Conservation (phyloP, 1,140 invertebrate genomes). For the Drosophila aff. region DNA sequence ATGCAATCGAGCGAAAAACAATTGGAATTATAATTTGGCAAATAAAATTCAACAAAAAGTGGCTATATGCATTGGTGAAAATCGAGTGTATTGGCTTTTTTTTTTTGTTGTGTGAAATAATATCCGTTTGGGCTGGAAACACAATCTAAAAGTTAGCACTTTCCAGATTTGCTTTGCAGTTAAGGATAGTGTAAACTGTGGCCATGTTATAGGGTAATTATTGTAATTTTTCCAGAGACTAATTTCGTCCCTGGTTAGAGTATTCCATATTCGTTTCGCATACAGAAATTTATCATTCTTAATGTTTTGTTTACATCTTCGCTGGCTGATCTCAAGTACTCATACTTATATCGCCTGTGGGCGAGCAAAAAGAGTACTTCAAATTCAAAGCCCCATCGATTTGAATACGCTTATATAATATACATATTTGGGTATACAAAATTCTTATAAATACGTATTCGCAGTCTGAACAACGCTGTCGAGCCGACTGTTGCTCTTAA, state of each 20-base stretch:
- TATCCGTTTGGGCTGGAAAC: neutral
- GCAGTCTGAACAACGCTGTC: slow-evolving; percentile 41
- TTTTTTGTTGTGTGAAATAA: neutral
- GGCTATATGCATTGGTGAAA: slow-evolving; percentile 4
- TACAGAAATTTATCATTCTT: neutral
- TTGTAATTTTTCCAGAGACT: neutral
- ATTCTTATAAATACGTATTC: slow-evolving; percentile 31
- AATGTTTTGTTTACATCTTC: slow-evolving; percentile 43
- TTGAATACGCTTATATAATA: slow-evolving; percentile 42
- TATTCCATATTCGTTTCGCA: slow-evolving; percentile 17
- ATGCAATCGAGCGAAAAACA: slow-evolving; percentile 43
- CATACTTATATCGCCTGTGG: slow-evolving; percentile 13
- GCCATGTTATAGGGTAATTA: neutral
- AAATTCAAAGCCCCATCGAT: slow-evolving; percentile 44
- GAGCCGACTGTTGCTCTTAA: slow-evolving; percentile 48
- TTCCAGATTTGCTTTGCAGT: neutral
- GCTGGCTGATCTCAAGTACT: slow-evolving; percentile 27
- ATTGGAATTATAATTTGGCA: slow-evolving; percentile 71
- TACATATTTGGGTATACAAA: slow-evolving; percentile 39
- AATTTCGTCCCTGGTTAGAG: neutral
- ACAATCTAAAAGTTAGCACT: slow-evolving; percentile 2
- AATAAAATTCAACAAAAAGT: slow-evolving; percentile 41
- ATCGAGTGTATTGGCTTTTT: slow-evolving; percentile 5
- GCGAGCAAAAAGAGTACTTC: slow-evolving; percentile 64
- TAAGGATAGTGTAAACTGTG: neutral